Percentiles rank a stretch among this genome's conserved stretches.
Evolutionary conservation across 2,797 vertebrate genomes (phyloP).

Genomic region (Myiothlypis chrysogaster): DNA sequence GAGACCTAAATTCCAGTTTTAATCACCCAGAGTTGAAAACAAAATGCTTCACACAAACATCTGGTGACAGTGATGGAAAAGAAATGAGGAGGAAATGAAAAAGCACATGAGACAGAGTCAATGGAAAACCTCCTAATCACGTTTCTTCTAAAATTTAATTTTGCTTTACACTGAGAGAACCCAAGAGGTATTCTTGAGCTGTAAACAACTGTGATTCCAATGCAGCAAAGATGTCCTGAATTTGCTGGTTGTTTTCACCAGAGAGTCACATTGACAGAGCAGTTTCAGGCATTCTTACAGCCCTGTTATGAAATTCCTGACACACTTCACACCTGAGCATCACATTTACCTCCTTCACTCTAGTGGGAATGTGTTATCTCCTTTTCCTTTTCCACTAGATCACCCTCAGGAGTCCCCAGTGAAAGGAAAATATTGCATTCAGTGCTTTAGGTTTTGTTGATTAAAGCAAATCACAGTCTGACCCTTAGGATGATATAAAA

Average conservation of each 20-base stretch:
- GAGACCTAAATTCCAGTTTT: background rate
- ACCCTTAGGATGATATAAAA: background rate
- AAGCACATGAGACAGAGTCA: background rate
- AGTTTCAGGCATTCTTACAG: background rate
- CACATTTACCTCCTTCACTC: background rate
- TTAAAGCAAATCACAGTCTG: background rate
- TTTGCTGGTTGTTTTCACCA: background rate
- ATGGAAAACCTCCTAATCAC: background rate
- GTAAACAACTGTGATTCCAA: conserved; percentile 20
- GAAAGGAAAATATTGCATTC: background rate
- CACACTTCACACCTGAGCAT: background rate
- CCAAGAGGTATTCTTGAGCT: background rate
- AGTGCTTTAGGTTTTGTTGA: background rate
- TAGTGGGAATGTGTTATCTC: background rate
- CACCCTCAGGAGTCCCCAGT: background rate
- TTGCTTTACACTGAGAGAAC: background rate
- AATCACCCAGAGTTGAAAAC: background rate
- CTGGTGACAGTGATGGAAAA: conserved; percentile 6
- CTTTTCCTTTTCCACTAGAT: background rate
- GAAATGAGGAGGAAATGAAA: background rate
- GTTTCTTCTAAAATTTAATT: background rate
- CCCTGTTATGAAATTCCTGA: conserved; percentile 17
- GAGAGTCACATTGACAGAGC: background rate
- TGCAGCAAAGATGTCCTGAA: background rate
- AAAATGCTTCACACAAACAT: background rate